Conservation (phyloP, 2,888 invertebrate species). For the Epirrita christyi region DNA sequence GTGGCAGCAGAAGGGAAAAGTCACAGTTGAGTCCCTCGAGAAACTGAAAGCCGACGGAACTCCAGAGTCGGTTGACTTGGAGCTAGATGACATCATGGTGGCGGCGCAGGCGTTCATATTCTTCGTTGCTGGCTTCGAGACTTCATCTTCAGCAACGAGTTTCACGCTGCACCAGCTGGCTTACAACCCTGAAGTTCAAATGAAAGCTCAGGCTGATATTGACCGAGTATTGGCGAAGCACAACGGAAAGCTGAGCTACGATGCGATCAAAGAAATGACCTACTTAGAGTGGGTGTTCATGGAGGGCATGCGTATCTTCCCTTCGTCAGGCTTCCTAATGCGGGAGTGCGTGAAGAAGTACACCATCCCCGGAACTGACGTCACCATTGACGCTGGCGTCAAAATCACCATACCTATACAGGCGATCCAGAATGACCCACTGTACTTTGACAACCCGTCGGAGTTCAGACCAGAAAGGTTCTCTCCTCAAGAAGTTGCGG, state of each 20-base stretch:
- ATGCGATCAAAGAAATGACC: conserved; percentile 63
- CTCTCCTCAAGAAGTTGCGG: conserved; percentile 47
- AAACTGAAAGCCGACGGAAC: conserved; percentile 49
- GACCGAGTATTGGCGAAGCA: conserved; percentile 54
- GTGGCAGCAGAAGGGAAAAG: conserved; percentile 50
- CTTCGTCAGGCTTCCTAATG: conserved; percentile 51
- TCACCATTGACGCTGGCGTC: conserved; percentile 52
- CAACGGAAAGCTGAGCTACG: conserved; percentile 58
- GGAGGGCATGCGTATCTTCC: conserved; percentile 65
- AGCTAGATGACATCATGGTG: conserved; percentile 52
- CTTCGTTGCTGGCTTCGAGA: conserved; percentile 77
- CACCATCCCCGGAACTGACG: conserved; percentile 49
- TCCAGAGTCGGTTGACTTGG: conserved; percentile 46
- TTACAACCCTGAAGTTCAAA: conserved; percentile 56
- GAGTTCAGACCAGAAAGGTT: conserved; percentile 64
- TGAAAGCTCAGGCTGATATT: conserved; percentile 56
- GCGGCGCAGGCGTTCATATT: conserved; percentile 67
- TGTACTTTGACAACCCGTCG: conserved; percentile 56
- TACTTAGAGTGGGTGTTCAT: conserved; percentile 62
- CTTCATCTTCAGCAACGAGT: conserved; percentile 73
- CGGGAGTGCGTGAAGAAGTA: conserved; percentile 49
- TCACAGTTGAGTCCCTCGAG: conserved; percentile 54
- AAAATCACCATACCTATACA: conserved; percentile 32
- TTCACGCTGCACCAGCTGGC: conserved; percentile 67
- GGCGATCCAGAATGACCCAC: conserved; percentile 60